Percentiles rank a stretch among this genome's conserved stretches.
Evolutionary conservation across 1,140 invertebrate genomes (phyloP).

Genomic region (Zaprionus capensis): DNA sequence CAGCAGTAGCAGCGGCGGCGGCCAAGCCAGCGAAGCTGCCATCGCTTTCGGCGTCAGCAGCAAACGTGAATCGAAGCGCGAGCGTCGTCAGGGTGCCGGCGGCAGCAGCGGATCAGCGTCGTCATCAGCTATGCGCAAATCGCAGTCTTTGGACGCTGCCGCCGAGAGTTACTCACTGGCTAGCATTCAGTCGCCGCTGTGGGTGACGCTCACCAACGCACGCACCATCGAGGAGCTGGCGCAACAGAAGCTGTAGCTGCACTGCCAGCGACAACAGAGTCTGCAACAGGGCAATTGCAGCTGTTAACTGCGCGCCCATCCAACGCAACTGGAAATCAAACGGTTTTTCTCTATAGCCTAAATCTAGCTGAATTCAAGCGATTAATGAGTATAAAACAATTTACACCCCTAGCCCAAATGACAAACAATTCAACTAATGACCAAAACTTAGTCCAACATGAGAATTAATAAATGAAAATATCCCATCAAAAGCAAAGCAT

Average conservation of each 20-base stretch:
- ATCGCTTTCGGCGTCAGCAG: constrained; percentile 48
- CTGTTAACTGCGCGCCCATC: constrained; percentile 19
- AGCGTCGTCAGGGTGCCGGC: constrained; percentile 38
- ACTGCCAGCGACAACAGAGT: neutral
- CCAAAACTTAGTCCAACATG: constrained; percentile 45
- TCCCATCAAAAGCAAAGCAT: neutral
- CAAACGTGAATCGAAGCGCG: constrained; percentile 61
- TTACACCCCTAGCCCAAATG: constrained; percentile 23
- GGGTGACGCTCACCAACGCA: constrained; percentile 88
- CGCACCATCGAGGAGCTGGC: constrained; percentile 85
- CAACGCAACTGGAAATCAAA: constrained; percentile 19
- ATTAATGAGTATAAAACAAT: neutral
- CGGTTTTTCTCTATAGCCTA: constrained; percentile 33
- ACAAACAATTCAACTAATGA: constrained; percentile 23
- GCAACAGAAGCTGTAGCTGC: constrained; percentile 66
- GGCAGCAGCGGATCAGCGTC: constrained; percentile 16
- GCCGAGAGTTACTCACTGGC: constrained; percentile 69
- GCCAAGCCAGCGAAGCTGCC: constrained; percentile 44
- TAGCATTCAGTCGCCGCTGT: constrained; percentile 86
- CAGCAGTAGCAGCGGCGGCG: constrained; percentile 34
- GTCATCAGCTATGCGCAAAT: constrained; percentile 62
- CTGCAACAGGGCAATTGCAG: neutral
- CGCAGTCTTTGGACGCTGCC: constrained; percentile 68
- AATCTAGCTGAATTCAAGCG: constrained; percentile 2
- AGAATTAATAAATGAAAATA: constrained; percentile 15